A percentile compares a stretch with the other conserved stretches of the same genome.
Conservation (phyloP, 1,140 invertebrate genomes). For the Hylaeus volcanicus region DNA sequence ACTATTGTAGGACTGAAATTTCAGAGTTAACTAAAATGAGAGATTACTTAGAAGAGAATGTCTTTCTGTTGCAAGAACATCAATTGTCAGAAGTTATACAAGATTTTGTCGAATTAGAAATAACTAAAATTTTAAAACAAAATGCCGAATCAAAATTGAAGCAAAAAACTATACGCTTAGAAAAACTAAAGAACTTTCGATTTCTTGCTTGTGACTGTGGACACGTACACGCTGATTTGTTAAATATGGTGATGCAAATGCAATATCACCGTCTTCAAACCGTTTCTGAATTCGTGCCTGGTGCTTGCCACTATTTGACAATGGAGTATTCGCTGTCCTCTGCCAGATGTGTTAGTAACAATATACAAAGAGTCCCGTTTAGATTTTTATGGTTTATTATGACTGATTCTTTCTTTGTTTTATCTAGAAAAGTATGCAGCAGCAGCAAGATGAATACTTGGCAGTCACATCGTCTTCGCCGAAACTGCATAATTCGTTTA, state of each 20-base stretch:
- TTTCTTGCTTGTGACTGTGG: slow-evolving; percentile 70
- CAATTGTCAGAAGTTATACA: slow-evolving; percentile 64
- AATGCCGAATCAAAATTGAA: slow-evolving; percentile 62
- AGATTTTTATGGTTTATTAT: background rate
- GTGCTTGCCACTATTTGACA: slow-evolving; percentile 70
- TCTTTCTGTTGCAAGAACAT: slow-evolving; percentile 63
- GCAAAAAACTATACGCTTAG: slow-evolving; percentile 60
- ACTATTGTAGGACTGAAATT: slow-evolving; percentile 68
- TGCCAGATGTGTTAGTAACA: slow-evolving; percentile 71
- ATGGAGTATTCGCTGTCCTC: slow-evolving; percentile 71
- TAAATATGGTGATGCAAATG: slow-evolving; percentile 74
- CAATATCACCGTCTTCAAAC: slow-evolving; percentile 68
- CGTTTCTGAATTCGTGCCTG: slow-evolving; percentile 69
- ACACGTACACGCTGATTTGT: slow-evolving; percentile 71
- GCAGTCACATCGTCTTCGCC: slow-evolving; percentile 46
- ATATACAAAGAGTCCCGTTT: background rate
- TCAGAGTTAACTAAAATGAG: slow-evolving; percentile 63
- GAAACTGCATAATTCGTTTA: slow-evolving; percentile 69
- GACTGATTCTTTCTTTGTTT: slow-evolving; percentile 38
- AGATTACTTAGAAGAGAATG: slow-evolving; percentile 72
- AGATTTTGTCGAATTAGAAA: slow-evolving; percentile 63
- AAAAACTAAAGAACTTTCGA: slow-evolving; percentile 69
- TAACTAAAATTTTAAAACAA: slow-evolving; percentile 66
- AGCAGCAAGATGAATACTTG: slow-evolving; percentile 69
- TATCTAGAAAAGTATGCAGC: slow-evolving; percentile 69